A percentile compares a stretch with the other conserved stretches of the same genome.
Conservation (phyloP, 1,140 invertebrate genomes). For the Trachelipus rathkii region DNA sequence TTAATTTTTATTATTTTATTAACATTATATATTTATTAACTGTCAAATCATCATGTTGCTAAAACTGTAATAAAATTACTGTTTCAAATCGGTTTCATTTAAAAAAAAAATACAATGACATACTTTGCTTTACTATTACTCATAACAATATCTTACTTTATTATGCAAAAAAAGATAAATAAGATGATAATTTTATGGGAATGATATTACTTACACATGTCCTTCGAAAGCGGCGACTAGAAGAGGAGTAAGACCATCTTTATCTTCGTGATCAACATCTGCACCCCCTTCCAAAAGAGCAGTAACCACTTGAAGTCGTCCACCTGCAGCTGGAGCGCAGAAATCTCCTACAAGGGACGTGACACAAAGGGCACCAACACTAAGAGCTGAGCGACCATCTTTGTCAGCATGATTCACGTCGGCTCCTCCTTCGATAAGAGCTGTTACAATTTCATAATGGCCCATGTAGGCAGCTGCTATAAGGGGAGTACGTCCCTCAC, state of each 20-base stretch:
- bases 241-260: constrained; percentile 87
- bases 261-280: constrained; percentile 79
- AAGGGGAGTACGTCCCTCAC: constrained; percentile 70
- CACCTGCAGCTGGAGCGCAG: constrained; percentile 81
- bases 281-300: constrained; percentile 79
- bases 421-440: constrained; percentile 76
- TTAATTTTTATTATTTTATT: too few relatives aligned
- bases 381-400: constrained; percentile 68
- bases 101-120: too few relatives aligned
- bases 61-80: too few relatives aligned
- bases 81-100: too few relatives aligned
- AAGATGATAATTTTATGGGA: too few relatives aligned
- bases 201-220: constrained; percentile 59
- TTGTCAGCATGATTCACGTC: constrained; percentile 77
- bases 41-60: too few relatives aligned
- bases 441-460: constrained; percentile 58
- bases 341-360: constrained; percentile 72
- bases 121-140: too few relatives aligned
- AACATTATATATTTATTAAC: too few relatives aligned
- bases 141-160: too few relatives aligned
- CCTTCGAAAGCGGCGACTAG: constrained; percentile 92
- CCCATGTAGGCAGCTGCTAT: constrained; percentile 59
- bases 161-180: too few relatives aligned
- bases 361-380: constrained; percentile 84
- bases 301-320: constrained; percentile 60